A percentile compares a stretch with the other conserved stretches of the same genome.
phyloP scores from a whole-genome alignment of 2,113 vertebrate species.

The Larimichthys crocea region DNA sequence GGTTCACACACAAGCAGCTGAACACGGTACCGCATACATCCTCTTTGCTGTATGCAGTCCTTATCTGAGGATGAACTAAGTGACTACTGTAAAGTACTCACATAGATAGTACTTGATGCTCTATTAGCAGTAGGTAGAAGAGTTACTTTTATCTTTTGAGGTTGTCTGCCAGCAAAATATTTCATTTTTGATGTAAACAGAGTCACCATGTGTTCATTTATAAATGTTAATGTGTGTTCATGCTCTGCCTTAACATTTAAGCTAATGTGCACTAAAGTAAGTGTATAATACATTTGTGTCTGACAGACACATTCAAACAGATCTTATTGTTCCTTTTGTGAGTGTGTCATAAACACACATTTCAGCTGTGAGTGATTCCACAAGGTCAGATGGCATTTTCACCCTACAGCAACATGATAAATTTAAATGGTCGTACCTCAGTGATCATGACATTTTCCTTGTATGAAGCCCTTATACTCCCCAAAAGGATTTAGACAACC shows the following conservation, averaged over 20 bases:
- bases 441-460: not conserved
- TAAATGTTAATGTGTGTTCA: too few relatives aligned
- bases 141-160: not conserved
- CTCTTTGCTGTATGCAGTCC: slow-evolving; percentile 23
- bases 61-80: slow-evolving; percentile 10
- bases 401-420: not conserved
- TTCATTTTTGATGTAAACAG: not conserved
- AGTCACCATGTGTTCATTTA: not conserved
- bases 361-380: slow-evolving; percentile 1
- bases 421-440: slow-evolving; percentile 25
- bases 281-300: not conserved
- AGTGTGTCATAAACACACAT: not conserved
- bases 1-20: not conserved
- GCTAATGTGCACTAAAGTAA: not conserved
- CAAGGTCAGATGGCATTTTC: slow-evolving; percentile 15
- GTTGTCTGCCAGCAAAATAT: not conserved
- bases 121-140: not conserved
- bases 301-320: not conserved
- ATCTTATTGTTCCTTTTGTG: not conserved
- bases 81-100: not conserved
- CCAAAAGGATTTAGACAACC: not conserved
- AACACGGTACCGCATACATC: slow-evolving; percentile 6
- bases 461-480: not conserved
- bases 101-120: too few relatives aligned
- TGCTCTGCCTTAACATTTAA: not conserved